phyloP scores from a whole-genome alignment of 2,888 invertebrate species.

The Microplitis manilae region DNA sequence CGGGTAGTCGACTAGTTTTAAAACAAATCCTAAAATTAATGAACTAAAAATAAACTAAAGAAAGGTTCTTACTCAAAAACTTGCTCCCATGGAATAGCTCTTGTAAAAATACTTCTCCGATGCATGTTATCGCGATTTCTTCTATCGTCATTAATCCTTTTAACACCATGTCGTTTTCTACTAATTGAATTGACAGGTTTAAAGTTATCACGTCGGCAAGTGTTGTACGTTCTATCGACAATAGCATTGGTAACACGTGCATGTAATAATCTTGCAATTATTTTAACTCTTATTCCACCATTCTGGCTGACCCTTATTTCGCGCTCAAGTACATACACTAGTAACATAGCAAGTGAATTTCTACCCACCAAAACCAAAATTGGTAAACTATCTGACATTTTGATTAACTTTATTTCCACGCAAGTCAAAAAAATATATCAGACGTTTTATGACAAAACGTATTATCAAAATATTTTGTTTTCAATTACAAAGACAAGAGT shows the following conservation, averaged over 20 bases:
- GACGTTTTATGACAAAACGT: neutral
- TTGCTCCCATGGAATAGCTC: constrained; percentile 2
- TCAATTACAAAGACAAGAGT: neutral
- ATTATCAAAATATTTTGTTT: neutral
- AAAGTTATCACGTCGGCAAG: constrained; percentile 31
- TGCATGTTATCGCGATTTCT: neutral
- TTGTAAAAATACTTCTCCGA: neutral
- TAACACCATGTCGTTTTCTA: constrained; percentile 30
- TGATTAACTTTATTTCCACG: neutral
- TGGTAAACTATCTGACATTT: constrained; percentile 18
- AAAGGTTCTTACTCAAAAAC: constrained; percentile 24
- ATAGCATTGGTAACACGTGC: constrained; percentile 45
- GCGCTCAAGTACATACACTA: constrained; percentile 58
- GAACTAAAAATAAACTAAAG: constrained; percentile 10
- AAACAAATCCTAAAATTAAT: neutral
- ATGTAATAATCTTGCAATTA: constrained; percentile 61
- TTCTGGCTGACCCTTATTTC: constrained; percentile 57
- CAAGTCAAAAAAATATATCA: neutral
- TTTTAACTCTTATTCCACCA: constrained; percentile 55
- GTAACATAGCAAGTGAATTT: constrained; percentile 23
- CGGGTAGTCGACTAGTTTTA: too few relatives aligned
- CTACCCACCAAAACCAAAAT: constrained; percentile 14
- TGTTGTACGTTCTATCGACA: neutral
- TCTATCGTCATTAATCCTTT: constrained; percentile 22
- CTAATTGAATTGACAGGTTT: constrained; percentile 14